These are phyloP conservation scores for Lithosia quadra DNA, from an alignment of 2,888 invertebrate genomes.

Conservation along the genomic window DNA sequence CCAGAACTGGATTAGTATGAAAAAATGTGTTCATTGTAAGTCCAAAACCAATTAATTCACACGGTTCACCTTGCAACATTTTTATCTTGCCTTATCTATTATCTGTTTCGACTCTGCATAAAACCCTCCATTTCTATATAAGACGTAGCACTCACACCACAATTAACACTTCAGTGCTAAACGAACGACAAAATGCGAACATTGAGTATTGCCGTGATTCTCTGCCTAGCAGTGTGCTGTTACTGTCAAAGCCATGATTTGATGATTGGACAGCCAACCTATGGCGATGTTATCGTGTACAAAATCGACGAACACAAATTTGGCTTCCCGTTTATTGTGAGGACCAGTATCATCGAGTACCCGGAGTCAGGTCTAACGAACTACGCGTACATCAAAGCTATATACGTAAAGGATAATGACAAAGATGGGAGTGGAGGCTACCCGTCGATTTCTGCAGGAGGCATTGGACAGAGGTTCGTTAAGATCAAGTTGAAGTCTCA, in stretches of 20 bases:
- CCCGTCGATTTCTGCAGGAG: conserved; percentile 73
- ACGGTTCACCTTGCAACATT: not conserved
- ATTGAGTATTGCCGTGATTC: conserved; percentile 55
- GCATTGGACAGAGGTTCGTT: conserved; percentile 76
- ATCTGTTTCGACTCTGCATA: conserved; percentile 60
- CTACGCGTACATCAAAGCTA: conserved; percentile 73
- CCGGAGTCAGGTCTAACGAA: conserved; percentile 72
- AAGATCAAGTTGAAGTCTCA: conserved; percentile 81
- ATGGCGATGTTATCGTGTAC: conserved; percentile 74
- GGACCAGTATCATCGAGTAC: conserved; percentile 71
- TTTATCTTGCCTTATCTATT: conserved; percentile 14
- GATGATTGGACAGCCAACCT: conserved; percentile 66
- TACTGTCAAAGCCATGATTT: conserved; percentile 76
- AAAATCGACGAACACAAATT: conserved; percentile 74
- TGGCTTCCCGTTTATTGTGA: conserved; percentile 73
- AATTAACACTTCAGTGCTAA: conserved; percentile 73
- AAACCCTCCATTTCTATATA: conserved; percentile 67
- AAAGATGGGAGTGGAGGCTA: conserved; percentile 75
- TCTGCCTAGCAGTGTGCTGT: conserved; percentile 63
- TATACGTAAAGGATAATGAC: conserved; percentile 73
- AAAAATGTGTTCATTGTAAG: too few relatives aligned
- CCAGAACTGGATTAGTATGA: too few relatives aligned
- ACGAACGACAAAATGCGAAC: conserved; percentile 76
- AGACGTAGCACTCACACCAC: conserved; percentile 56
- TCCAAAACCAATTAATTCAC: too few relatives aligned